phyloP scores from a whole-genome alignment of 2,113 vertebrate species.

The Antechinus flavipes region DNA sequence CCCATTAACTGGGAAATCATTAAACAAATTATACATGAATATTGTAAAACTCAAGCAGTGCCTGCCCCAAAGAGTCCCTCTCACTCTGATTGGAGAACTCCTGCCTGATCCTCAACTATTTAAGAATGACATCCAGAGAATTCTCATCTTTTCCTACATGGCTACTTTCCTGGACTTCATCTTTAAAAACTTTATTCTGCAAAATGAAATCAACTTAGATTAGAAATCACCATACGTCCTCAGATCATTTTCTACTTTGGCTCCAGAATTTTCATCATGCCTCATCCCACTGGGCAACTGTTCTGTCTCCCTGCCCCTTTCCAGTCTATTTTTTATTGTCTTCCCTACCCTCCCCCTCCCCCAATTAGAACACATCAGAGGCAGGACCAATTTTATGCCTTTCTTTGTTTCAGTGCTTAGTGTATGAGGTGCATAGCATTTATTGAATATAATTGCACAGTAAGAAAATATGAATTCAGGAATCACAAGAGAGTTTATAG shows the following conservation, averaged over 20 bases:
- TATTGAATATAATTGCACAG: neutral
- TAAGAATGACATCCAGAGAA: neutral
- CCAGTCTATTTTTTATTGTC: neutral
- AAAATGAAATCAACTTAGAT: neutral
- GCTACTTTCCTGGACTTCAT: neutral
- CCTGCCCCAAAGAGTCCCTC: neutral
- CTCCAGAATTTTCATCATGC: neutral
- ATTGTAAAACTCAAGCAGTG: neutral
- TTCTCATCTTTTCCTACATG: neutral
- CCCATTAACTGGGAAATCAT: neutral
- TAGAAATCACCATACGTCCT: neutral
- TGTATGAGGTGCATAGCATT: neutral
- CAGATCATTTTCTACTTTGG: neutral
- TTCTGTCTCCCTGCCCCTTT: neutral
- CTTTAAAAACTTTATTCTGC: neutral
- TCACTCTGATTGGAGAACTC: neutral
- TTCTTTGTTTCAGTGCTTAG: neutral
- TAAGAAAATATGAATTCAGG: neutral
- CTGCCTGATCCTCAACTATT: neutral
- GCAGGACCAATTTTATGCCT: neutral
- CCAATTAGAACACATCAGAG: neutral
- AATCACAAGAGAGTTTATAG: neutral
- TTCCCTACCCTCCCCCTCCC: neutral
- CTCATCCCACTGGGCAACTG: neutral
- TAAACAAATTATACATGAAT: neutral